Evolutionary conservation across 2,888 invertebrate genomes (phyloP), one percentile per base, ranked within the genome.

Genomic region (Megastigmus dorsalis): DNA sequence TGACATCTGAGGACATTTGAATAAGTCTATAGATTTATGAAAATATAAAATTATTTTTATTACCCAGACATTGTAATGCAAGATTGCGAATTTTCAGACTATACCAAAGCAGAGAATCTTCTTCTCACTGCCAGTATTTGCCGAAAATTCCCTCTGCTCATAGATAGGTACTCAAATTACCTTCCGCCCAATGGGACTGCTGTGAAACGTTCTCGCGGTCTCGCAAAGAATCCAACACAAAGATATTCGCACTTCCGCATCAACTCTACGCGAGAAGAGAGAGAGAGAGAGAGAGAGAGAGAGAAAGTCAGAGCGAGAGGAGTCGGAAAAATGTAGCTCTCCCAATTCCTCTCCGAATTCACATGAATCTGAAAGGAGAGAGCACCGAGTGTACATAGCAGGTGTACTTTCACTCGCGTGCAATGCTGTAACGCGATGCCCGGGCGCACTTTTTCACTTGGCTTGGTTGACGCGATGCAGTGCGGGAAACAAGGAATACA

Each of bases 351-450:
- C 48, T 23, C n/a, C 10, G 63, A 28, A 52, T 52, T 65, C 52
- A 26, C 65, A 65, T 65, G 65, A 65, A 65, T 65, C 23, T 52
- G 33, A 52, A 65, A 65, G 52, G 65, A 65, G 38, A 13, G 28
- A 28, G 23, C 20, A 9, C n/a, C 23, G 26, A 2, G n/a, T n/a
- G n/a, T n/a, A n/a, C n/a, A n/a, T n/a, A n/a, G n/a, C n/a, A n/a
- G n/a, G n/a, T n/a, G n/a, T n/a, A n/a, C n/a, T n/a, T n/a, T n/a
- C n/a, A n/a, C n/a, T n/a, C n/a, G n/a, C n/a, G n/a, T n/a, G n/a
- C n/a, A n/a, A n/a, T n/a, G n/a, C n/a, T n/a, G n/a, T n/a, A n/a
- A n/a, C n/a, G n/a, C n/a, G n/a, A n/a, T n/a, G n/a, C n/a, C n/a
- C n/a, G n/a, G n/a, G n/a, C n/a, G n/a, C n/a, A n/a, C n/a, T n/a